phyloP scores from a whole-genome alignment of 2,113 vertebrate genomes.

The Hemibagrus wyckioides region DNA sequence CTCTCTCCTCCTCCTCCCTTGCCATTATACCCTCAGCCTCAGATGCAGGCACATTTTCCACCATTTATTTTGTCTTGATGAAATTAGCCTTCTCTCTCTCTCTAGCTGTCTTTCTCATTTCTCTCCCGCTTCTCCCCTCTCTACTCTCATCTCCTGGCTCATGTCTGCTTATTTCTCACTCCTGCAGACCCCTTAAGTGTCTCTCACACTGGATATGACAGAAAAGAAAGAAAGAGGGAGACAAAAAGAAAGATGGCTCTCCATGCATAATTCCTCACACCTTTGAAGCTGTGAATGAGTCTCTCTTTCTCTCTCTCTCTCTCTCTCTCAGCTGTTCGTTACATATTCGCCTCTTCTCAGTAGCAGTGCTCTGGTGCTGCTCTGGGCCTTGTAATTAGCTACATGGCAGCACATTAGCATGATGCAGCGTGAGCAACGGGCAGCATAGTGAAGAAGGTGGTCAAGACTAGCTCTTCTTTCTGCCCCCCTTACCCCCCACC shows the following conservation, averaged over 20 bases:
- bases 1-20: background rate
- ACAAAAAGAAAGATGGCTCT: slow-evolving; percentile 26
- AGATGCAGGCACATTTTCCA: slow-evolving; percentile 40
- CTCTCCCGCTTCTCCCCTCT: slow-evolving; percentile 21
- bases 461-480: slow-evolving; percentile 47
- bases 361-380: slow-evolving; percentile 48
- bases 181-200: slow-evolving; percentile 53
- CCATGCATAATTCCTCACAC: slow-evolving; percentile 38
- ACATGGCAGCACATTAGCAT: slow-evolving; percentile 67
- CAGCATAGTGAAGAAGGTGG: slow-evolving; percentile 39
- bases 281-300: slow-evolving; percentile 56
- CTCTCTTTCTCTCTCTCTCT: slow-evolving; percentile 41
- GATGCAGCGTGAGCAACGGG: slow-evolving; percentile 52
- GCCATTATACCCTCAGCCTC: slow-evolving; percentile 32
- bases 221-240: slow-evolving; percentile 10
- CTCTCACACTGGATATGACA: slow-evolving; percentile 58
- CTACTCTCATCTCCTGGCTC: slow-evolving; percentile 30
- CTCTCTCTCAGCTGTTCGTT: slow-evolving; percentile 51
- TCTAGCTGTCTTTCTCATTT: background rate
- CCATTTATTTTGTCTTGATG: slow-evolving; percentile 63
- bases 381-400: slow-evolving; percentile 67
- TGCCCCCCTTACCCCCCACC: slow-evolving; percentile 38
- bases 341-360: slow-evolving; percentile 15
- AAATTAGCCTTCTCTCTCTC: slow-evolving; percentile 55
- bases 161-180: slow-evolving; percentile 56